A percentile compares a stretch with the other conserved stretches of the same genome.
These are phyloP conservation scores for Salvelinus fontinalis DNA, from an alignment of 2,113 vertebrate genomes.

Conservation along the genomic window DNA sequence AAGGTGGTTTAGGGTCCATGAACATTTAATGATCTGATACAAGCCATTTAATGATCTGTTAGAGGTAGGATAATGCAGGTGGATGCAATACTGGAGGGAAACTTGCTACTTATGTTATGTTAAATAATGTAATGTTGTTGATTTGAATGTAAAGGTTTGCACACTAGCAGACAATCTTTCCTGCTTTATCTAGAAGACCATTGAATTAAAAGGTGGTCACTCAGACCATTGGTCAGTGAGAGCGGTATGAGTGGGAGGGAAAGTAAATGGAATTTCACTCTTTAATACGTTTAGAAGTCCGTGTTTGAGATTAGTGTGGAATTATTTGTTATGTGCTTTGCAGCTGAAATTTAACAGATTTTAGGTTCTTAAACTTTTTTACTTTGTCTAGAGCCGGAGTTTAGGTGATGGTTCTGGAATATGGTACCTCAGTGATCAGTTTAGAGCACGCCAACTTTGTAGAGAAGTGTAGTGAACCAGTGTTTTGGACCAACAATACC, in stretches of 20 bases:
- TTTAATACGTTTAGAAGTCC: constrained; percentile 38
- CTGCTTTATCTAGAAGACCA: no score
- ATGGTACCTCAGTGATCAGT: not conserved
- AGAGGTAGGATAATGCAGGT: not conserved
- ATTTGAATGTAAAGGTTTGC: no score
- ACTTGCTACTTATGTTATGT: not conserved
- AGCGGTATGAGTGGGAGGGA: not conserved
- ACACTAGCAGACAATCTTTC: no score
- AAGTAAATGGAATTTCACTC: constrained; percentile 30
- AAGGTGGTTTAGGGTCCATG: not conserved
- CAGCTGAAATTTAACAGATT: constrained; percentile 21
- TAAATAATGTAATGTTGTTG: not conserved
- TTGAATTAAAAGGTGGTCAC: no score
- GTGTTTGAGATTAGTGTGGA: constrained; percentile 39
- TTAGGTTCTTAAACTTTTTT: not conserved
- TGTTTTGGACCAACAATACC: not conserved
- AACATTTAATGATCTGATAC: not conserved
- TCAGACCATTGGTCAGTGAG: constrained; percentile 1
- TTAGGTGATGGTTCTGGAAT: not conserved
- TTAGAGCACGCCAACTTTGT: not conserved
- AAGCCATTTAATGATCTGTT: no score
- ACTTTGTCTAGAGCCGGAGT: not conserved
- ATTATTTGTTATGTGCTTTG: constrained; percentile 47
- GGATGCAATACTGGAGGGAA: not conserved
- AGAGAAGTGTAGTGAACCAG: not conserved